Percentiles rank a stretch among this genome's conserved stretches.
Evolutionary conservation across 1,140 invertebrate species (phyloP).

Genomic region (Sycobia sp.): DNA sequence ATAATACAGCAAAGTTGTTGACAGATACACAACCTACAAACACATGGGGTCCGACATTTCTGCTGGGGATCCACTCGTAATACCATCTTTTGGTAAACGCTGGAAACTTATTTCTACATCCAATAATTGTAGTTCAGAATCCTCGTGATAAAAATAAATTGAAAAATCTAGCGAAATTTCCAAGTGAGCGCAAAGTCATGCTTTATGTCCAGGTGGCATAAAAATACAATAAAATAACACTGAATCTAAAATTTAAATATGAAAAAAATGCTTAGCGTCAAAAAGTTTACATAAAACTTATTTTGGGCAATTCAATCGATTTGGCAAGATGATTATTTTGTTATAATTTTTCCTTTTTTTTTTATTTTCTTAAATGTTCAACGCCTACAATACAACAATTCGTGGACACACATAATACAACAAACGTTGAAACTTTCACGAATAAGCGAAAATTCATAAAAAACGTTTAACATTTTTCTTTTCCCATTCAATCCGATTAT

Average conservation of each 20-base stretch:
- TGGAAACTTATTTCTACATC: too few species aligned
- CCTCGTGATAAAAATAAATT: too few species aligned
- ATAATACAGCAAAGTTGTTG: too few species aligned
- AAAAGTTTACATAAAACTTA: slow-evolving; percentile 22
- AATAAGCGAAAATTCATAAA: slow-evolving; percentile 11
- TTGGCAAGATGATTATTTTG: slow-evolving; percentile 23
- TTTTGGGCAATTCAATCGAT: slow-evolving; percentile 8
- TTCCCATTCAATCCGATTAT: neutral
- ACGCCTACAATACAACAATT: slow-evolving; percentile 21
- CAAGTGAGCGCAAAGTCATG: too few species aligned
- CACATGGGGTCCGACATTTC: too few species aligned
- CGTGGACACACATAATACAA: slow-evolving; percentile 17
- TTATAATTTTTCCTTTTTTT: slow-evolving; percentile 3
- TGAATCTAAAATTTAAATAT: slow-evolving; percentile 22
- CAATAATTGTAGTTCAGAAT: too few species aligned
- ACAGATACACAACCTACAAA: too few species aligned
- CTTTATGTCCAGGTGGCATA: too few species aligned
- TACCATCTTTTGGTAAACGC: too few species aligned
- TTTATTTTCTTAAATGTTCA: slow-evolving; percentile 21
- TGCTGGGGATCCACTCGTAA: too few species aligned
- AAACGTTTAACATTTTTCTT: neutral
- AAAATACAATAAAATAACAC: too few species aligned
- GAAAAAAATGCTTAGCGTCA: neutral
- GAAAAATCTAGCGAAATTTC: too few species aligned
- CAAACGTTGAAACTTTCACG: slow-evolving; percentile 6